These are phyloP conservation scores for Adelognathus sp. DNA, from an alignment of 2,888 invertebrate species.

Conservation along the genomic window DNA sequence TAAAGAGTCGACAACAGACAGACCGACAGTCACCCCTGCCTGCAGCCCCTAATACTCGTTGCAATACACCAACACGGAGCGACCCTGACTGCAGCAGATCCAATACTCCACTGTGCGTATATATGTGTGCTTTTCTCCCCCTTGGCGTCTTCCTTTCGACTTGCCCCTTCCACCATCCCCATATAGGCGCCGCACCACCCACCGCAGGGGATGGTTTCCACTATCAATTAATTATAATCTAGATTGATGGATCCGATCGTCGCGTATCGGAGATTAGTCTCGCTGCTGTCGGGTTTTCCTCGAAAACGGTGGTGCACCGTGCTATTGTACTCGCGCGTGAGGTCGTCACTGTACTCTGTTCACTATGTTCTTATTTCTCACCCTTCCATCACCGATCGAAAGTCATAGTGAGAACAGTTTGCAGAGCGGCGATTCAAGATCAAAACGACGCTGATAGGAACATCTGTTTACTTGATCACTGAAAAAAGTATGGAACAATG, in stretches of 20 bases:
- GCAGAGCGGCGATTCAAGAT: too few relatives aligned
- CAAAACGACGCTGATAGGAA: too few relatives aligned
- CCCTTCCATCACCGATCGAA: too few relatives aligned
- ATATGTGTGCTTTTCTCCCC: slow-evolving; percentile 25
- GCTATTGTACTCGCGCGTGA: not conserved
- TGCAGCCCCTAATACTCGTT: slow-evolving; percentile 78
- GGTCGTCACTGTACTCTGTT: not conserved
- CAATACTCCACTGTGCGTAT: slow-evolving; percentile 20
- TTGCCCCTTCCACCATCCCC: slow-evolving; percentile 59
- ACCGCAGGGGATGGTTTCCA: slow-evolving; percentile 74
- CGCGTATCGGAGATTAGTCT: slow-evolving; percentile 79
- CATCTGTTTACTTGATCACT: too few relatives aligned
- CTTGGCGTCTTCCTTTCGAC: slow-evolving; percentile 46
- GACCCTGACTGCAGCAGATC: slow-evolving; percentile 55
- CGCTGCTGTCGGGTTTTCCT: slow-evolving; percentile 80
- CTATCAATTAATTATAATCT: slow-evolving; percentile 82
- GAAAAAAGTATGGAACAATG: too few relatives aligned
- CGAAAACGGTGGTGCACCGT: slow-evolving; percentile 34
- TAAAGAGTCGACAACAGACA: slow-evolving; percentile 82
- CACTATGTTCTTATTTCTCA: not conserved
- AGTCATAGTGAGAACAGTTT: too few relatives aligned
- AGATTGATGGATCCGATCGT: slow-evolving; percentile 80
- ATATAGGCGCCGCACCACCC: slow-evolving; percentile 71
- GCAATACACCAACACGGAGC: slow-evolving; percentile 75
- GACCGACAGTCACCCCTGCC: slow-evolving; percentile 79